Evolutionary conservation across 2,113 vertebrate species (phyloP), one percentile per base, ranked within the genome.

Genomic region (Calyptommatus sinebrachiatus): DNA sequence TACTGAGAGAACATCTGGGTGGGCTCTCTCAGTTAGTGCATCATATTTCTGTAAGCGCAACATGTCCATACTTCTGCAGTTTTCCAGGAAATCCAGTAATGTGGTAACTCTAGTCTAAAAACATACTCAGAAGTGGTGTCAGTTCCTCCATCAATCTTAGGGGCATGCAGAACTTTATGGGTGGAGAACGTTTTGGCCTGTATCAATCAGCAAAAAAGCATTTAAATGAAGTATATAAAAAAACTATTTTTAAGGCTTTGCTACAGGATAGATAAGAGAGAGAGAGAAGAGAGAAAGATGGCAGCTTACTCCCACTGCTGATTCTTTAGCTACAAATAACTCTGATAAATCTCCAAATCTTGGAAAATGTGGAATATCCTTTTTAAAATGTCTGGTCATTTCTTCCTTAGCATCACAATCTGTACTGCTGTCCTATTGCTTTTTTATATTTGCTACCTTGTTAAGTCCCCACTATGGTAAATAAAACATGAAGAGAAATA

Each of bases 401-500:
- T 87, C 28, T 29, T 66, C 14, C 65, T 26, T 29, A 88, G 79
- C 82, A 83, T 80, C 81, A 71, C 71, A 84, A 88, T 87, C 87
- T 86, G 85, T 87, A 78, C 85, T 60, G 85, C 86, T 92, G 89
- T 91, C 88, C 86, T 82, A 70, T 76, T 1, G 78, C 81, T 88
- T 87, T 57, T 89, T 89, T 86, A 90, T 89, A 89, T 91, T 92
- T 88, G 88, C 90, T 90, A 88, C 87, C 89, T 92, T 92, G 93
- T 92, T 92, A 92, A 89, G 79, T 82, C 86, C 69, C 89, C 88
- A 84, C 86, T 87, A 89, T 83, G 90, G 91, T 91, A 93, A 94
- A 93, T 94, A 94, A 93, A 94, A 93, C 92, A 93, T 91, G 92
- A 93, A 92, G 89, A 89, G 90, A 90, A 91, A 91, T 80, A 89